Base-by-base conservation (phyloP, 1,140 invertebrate species). In the Plodia interpunctella region DNA sequence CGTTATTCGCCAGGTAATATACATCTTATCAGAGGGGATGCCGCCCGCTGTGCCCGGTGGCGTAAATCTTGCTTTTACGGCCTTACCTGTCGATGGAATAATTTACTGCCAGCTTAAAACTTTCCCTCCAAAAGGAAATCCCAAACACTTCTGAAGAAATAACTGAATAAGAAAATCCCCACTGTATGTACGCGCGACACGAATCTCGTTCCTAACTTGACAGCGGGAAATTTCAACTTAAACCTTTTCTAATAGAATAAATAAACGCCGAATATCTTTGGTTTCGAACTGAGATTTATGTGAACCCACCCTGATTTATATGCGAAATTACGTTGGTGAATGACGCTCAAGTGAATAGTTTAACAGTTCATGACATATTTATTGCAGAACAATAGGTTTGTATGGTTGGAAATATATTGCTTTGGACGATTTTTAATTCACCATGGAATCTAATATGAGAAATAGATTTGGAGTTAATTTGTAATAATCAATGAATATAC, bases 61-160 rank as follows among this genome's bases (percentile, higher is more conserved):
- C 83, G 84, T 88, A 88, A 88, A 88, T 88, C 86, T 87, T 87
- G 67, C 84, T 80, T 87, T 86, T 82, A 86, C 86, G 74, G 76
- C 81, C 83, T 81, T 81, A 88, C 86, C 84, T 88, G 86, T 87
- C 86, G 81, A 87, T 82, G 68, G 80, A 87, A 88, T 87, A 88
- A 88, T 88, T 87, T 88, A 88, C 81, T 86, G 81, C 77, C 67
- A 66, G 83, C 83, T 87, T 87, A 87, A 88, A 88, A 86, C 80
- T 85, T 84, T 76, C 71, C 57, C 68, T 65, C 68, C 68, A 63
- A 75, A 76, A 76, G 79, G 78, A 86, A 87, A 86, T 86, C 81
- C 83, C 83, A 80, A 86, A 86, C 83, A 84, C 83, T 83, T 85
- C 77, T 80, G 72, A 76, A 82, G 85, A 87, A 88, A 87, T 84